Percentiles rank a stretch among this genome's conserved stretches.
phyloP scores from a whole-genome alignment of 2,888 invertebrate species.

The Ochropleura plecta region DNA sequence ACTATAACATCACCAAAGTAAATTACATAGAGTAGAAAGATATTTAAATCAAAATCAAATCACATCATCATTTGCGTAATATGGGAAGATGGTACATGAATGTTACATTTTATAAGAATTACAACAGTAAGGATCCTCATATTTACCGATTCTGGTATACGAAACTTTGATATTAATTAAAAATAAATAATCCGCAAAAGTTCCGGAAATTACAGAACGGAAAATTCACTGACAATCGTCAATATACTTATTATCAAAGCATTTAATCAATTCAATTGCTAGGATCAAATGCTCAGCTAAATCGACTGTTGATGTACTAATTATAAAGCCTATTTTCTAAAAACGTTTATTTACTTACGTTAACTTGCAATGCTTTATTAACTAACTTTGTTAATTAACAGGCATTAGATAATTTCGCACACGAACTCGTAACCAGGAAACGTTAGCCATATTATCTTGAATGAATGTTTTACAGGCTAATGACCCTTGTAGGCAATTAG shows the following conservation, averaged over 20 bases:
- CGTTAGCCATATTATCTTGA: slow-evolving; percentile 19
- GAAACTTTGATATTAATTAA: background rate
- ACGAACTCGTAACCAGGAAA: slow-evolving; percentile 14
- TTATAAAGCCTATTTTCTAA: background rate
- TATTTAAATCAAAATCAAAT: no score
- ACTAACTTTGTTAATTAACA: background rate
- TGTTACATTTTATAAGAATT: no score
- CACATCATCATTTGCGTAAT: no score
- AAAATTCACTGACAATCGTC: background rate
- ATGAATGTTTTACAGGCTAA: slow-evolving; percentile 25
- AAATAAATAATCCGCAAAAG: background rate
- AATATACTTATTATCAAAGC: no score
- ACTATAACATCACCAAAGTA: background rate
- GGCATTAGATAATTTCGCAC: background rate
- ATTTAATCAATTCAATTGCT: no score
- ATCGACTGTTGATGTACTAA: background rate
- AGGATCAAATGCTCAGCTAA: background rate
- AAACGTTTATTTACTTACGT: background rate
- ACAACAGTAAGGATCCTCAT: no score
- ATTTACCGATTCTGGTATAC: no score
- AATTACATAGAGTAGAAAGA: background rate
- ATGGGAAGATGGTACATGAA: no score
- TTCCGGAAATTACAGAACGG: background rate
- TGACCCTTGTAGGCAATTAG: slow-evolving; percentile 38
- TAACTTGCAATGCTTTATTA: background rate